Conservation (phyloP, 2,888 invertebrate genomes). For the Meghimatium bilineatum region DNA sequence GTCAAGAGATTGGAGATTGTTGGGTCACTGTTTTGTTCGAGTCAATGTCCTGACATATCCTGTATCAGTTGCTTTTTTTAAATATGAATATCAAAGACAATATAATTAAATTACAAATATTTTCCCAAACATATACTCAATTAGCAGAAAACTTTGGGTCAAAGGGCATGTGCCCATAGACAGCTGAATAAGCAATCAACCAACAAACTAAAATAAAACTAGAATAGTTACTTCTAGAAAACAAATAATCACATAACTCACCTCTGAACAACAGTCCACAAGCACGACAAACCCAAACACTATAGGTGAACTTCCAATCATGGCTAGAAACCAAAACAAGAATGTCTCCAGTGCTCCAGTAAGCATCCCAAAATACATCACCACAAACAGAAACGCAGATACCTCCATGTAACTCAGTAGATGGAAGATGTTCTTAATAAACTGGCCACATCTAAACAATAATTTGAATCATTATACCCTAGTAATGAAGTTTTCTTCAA, state of each 20-base stretch:
- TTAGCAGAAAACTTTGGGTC: too few species aligned
- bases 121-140: too few species aligned
- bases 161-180: too few species aligned
- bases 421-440: slow-evolving; percentile 85
- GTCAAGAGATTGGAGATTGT: too few species aligned
- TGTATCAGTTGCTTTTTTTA: too few species aligned
- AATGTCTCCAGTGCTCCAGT: slow-evolving; percentile 94
- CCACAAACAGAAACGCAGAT: slow-evolving; percentile 87
- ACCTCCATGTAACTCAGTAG: slow-evolving; percentile 88
- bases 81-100: too few species aligned
- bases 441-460: slow-evolving; percentile 64
- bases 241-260: slow-evolving; percentile 36
- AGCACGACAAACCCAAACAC: slow-evolving; percentile 70
- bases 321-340: slow-evolving; percentile 87
- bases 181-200: too few species aligned
- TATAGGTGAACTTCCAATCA: slow-evolving; percentile 61
- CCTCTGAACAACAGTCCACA: slow-evolving; percentile 66
- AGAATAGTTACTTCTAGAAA: neutral
- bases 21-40: too few species aligned
- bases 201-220: too few species aligned
- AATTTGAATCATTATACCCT: neutral
- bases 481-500: too few species aligned
- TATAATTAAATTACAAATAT: too few species aligned
- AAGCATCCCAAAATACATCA: slow-evolving; percentile 89
- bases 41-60: too few species aligned